Evolutionary conservation across 2,888 invertebrate species (phyloP).

Genomic region (Machimus rusticus): DNA sequence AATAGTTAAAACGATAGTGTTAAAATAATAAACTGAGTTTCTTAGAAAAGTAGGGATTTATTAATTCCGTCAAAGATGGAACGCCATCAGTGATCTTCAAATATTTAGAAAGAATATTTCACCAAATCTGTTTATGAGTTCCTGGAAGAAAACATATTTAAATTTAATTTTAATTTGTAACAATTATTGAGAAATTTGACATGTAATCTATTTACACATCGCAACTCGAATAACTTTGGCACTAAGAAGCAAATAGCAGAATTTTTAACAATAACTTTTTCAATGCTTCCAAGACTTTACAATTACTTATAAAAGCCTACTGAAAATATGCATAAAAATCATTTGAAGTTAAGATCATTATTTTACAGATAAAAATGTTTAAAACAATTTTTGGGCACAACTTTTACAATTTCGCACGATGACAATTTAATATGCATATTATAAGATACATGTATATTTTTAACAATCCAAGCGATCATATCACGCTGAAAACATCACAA

Average conservation of each 20-base stretch:
- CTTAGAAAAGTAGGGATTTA: not conserved
- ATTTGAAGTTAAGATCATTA: not conserved
- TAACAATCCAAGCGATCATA: too few species aligned
- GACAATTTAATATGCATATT: too few species aligned
- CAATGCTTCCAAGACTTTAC: not conserved
- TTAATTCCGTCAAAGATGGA: not conserved
- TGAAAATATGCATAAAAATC: not conserved
- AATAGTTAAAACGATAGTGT: not conserved
- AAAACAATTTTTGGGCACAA: not conserved
- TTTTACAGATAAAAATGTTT: not conserved
- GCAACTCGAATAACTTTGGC: not conserved
- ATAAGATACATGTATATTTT: too few species aligned
- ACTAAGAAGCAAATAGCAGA: not conserved
- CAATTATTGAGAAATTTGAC: not conserved
- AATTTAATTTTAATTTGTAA: not conserved
- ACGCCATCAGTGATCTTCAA: not conserved
- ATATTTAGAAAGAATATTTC: not conserved
- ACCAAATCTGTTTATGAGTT: not conserved
- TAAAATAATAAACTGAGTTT: not conserved
- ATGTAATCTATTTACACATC: not conserved
- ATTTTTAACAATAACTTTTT: not conserved
- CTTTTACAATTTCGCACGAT: not conserved
- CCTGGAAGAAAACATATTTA: not conserved
- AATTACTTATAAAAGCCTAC: not conserved
- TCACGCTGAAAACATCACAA: too few species aligned